Base-by-base conservation (phyloP, 92 coral and sea anemone genomes). In the Phenganax marumi region DNA sequence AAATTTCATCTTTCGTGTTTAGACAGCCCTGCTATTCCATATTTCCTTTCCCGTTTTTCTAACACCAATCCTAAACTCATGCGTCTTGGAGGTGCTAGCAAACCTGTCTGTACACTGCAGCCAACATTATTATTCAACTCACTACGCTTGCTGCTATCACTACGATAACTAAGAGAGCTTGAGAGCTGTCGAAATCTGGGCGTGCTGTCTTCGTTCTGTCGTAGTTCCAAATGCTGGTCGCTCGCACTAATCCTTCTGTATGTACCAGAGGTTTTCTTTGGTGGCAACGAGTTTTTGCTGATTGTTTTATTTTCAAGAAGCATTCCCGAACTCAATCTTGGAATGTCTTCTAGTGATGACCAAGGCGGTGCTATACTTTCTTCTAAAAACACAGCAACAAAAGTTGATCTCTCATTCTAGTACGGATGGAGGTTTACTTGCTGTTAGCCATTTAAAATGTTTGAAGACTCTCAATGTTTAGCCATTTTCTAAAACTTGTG, bases 311-410 rank as follows among this genome's bases (percentile, higher is more conserved):
- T 76, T 62, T 90, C 90, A 74, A 95, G 87, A 49, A 97, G 90
- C 68, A 95, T 84, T 17, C 97, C 97, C 6, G 91, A 89, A 14
- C 90, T 97, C 12, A 95, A 88, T 80, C 98, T 84, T 11, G 98
- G 98, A 51, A 95, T 86, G 43, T 91, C 98, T 62, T 95, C 95
- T 58, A 95, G 73, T 0, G 98, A 95, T 12, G 98, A 95, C 98
- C 98, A 95, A 1, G 97, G 88, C 49, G 98, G 98, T 10, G 63
- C 70, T 17, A 60, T 18, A 17, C 17, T 43, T 18, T 77, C 82
- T 8, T 43, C 82, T 58, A 48, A 7, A 65, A 65, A 17, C 23
- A 33, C 72, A 46, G 56, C 22, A 14, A 47, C 47, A 8, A 17
- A 5, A 18, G 52, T 33, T 25, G 8, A 49, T 3, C 8, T 7